Evolutionary conservation across 2,888 invertebrate species (phyloP).

Genomic region (Heterodera filipjevi): DNA sequence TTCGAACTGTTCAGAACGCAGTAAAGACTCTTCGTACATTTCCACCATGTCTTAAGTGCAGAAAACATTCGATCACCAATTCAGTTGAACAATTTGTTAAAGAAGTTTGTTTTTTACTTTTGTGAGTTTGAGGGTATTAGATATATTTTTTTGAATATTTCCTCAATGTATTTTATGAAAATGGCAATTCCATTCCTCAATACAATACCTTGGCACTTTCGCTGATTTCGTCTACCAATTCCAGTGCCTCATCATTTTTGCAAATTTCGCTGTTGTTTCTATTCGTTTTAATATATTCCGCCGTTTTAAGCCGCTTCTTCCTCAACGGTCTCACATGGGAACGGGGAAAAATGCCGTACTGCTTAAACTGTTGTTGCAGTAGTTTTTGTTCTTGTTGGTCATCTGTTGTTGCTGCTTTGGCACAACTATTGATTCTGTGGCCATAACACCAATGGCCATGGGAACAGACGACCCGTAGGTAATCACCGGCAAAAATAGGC

Average conservation of each 20-base stretch:
- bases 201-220: constrained; percentile 35
- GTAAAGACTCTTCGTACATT: constrained; percentile 8
- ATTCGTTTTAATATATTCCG: neutral
- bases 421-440: constrained; percentile 5
- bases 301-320: neutral
- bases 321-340: constrained; percentile 21
- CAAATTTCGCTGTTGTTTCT: neutral
- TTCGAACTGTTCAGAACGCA: constrained; percentile 1
- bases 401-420: neutral
- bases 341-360: constrained; percentile 30
- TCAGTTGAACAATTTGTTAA: too few species aligned
- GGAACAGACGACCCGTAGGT: constrained; percentile 33
- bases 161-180: neutral
- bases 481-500: constrained; percentile 39
- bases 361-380: neutral
- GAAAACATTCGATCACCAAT: neutral
- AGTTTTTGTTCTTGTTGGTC: neutral
- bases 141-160: neutral
- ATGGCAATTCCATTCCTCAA: neutral
- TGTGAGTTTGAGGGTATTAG: too few species aligned
- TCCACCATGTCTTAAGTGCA: constrained; percentile 18
- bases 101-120: too few species aligned
- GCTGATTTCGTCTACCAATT: constrained; percentile 37
- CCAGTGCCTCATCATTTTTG: constrained; percentile 21
- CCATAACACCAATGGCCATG: constrained; percentile 44